A percentile compares a stretch with the other conserved stretches of the same genome.
Conservation (phyloP, 2,797 vertebrate genomes). For the Typhlichthys subterraneus region DNA sequence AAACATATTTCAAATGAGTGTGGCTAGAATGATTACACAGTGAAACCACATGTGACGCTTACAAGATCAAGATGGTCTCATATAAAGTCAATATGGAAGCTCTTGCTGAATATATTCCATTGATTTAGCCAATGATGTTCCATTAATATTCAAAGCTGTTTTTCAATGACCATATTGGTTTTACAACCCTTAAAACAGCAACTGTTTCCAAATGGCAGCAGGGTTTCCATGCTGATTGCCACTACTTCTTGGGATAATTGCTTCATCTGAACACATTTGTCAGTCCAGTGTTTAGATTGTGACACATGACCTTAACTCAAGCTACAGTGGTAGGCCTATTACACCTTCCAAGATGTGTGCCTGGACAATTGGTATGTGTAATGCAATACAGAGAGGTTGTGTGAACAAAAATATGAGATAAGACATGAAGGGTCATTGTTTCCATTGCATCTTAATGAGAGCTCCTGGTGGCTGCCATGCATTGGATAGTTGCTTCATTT, state of each 20-base stretch:
- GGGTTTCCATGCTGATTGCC: background rate
- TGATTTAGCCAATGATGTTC: background rate
- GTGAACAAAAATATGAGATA: conserved; percentile 29
- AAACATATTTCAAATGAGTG: too few species aligned
- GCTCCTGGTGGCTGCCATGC: background rate
- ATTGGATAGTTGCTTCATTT: conserved; percentile 7
- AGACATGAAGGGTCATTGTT: conserved; percentile 8
- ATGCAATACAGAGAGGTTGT: conserved; percentile 25
- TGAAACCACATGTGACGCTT: too few species aligned
- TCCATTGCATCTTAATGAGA: background rate
- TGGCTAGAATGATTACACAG: too few species aligned
- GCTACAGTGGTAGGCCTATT: background rate
- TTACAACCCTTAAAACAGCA: conserved; percentile 14
- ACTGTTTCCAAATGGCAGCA: conserved; percentile 3
- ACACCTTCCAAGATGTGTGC: conserved; percentile 4
- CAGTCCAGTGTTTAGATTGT: conserved; percentile 16
- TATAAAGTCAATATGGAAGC: background rate
- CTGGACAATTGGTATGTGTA: conserved; percentile 37
- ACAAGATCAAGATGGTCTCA: too few species aligned
- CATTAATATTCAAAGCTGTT: background rate
- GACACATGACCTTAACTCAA: conserved; percentile 18
- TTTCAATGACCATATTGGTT: conserved; percentile 10
- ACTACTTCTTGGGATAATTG: background rate
- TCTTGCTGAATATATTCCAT: background rate
- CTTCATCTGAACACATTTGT: too few species aligned